These are phyloP conservation scores for Helicoverpa assulta DNA, from an alignment of 2,888 invertebrate species.

Conservation along the genomic window DNA sequence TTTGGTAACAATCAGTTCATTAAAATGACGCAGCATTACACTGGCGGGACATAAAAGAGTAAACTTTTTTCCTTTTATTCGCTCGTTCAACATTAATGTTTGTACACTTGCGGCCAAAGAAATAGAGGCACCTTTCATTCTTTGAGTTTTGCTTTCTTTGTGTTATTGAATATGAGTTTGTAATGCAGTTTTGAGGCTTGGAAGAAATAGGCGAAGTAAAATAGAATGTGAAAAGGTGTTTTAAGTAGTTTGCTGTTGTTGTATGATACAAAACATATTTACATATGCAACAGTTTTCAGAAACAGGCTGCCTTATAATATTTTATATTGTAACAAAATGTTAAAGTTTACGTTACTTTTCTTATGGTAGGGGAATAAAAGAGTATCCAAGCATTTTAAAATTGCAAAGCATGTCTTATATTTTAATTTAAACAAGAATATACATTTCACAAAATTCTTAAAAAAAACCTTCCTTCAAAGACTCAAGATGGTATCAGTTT, in stretches of 20 bases:
- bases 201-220: neutral
- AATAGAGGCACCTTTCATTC: conserved; percentile 8
- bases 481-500: too few relatives aligned
- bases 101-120: conserved; percentile 34
- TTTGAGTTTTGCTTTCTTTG: conserved; percentile 8
- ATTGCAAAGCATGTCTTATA: too few relatives aligned
- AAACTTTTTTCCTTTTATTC: conserved; percentile 57
- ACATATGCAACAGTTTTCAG: neutral
- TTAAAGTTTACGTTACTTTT: too few relatives aligned
- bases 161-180: neutral
- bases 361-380: too few relatives aligned
- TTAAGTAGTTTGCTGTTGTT: neutral
- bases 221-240: neutral
- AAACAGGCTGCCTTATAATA: neutral
- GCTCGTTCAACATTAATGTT: conserved; percentile 46
- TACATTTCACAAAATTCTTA: too few relatives aligned
- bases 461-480: too few relatives aligned
- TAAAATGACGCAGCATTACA: conserved; percentile 60
- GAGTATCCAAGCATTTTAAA: too few relatives aligned
- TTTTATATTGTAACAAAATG: too few relatives aligned
- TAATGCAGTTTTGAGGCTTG: conserved; percentile 16
- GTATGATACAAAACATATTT: neutral
- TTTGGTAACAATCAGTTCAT: conserved; percentile 60
- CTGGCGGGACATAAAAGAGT: conserved; percentile 53
- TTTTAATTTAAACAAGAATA: too few relatives aligned